phyloP scores from a whole-genome alignment of 2,113 vertebrate species.

The Osmerus eperlanus region DNA sequence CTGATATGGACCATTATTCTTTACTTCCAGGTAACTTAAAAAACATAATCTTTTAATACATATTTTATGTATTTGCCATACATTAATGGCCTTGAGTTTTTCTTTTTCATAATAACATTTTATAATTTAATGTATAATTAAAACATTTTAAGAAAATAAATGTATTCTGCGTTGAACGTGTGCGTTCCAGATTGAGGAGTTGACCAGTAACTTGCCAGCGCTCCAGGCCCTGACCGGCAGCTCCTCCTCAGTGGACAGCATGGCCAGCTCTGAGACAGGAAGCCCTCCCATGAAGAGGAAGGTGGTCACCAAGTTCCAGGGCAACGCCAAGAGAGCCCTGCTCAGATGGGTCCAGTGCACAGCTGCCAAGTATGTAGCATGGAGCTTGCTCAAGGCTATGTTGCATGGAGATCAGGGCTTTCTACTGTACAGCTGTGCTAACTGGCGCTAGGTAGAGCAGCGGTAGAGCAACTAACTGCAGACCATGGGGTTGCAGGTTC shows the following conservation, averaged over 20 bases:
- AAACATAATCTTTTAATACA: too few relatives aligned
- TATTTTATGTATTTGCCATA: background rate
- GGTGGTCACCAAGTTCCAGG: slow-evolving; percentile 83
- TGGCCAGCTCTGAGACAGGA: slow-evolving; percentile 80
- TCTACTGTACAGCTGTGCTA: too few relatives aligned
- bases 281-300: slow-evolving; percentile 95
- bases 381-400: slow-evolving; percentile 58
- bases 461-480: too few relatives aligned
- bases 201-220: slow-evolving; percentile 92
- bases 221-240: slow-evolving; percentile 86
- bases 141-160: too few relatives aligned
- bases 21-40: slow-evolving; percentile 88
- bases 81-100: background rate
- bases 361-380: slow-evolving; percentile 80
- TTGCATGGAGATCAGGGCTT: too few relatives aligned
- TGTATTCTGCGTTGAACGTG: background rate
- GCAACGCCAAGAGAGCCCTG: slow-evolving; percentile 90
- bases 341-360: slow-evolving; percentile 92
- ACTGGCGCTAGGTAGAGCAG: too few relatives aligned
- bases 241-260: slow-evolving; percentile 87
- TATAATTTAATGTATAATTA: too few relatives aligned
- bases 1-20: slow-evolving; percentile 96
- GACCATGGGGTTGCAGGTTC: background rate
- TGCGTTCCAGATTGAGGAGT: slow-evolving; percentile 87
- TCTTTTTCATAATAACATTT: too few relatives aligned